phyloP scores from a whole-genome alignment of 1,140 invertebrate genomes.

The Drosophila baimaii region DNA sequence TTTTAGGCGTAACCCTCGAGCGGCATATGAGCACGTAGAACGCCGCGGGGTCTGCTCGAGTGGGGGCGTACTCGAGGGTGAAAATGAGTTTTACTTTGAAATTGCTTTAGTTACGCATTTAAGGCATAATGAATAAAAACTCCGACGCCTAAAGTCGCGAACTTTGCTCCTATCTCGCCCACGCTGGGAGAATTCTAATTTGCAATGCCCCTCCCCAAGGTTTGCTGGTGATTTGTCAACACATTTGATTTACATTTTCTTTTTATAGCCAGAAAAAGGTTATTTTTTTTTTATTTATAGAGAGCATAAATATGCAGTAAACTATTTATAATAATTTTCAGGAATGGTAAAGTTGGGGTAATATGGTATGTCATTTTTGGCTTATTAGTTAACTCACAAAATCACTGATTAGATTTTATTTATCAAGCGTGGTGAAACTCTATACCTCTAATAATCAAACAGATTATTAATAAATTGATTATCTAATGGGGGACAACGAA shows the following conservation, averaged over 20 bases:
- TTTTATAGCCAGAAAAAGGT: not conserved
- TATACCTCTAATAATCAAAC: too few species aligned
- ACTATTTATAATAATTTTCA: not conserved
- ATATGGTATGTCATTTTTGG: not conserved
- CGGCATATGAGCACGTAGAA: constrained; percentile 64
- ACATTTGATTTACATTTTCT: constrained; percentile 29
- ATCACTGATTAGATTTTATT: not conserved
- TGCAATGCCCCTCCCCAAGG: constrained; percentile 9
- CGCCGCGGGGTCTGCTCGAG: not conserved
- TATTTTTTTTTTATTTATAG: not conserved
- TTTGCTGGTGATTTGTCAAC: constrained; percentile 22
- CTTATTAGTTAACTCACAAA: not conserved
- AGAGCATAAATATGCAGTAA: not conserved
- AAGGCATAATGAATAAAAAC: constrained; percentile 73
- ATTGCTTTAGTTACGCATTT: constrained; percentile 80
- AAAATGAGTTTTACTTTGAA: constrained; percentile 66
- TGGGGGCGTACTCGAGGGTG: constrained; percentile 26
- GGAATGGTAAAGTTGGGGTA: too few species aligned
- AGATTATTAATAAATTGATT: too few species aligned
- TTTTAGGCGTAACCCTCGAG: constrained; percentile 48
- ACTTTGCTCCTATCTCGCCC: constrained; percentile 27
- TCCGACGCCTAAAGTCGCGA: constrained; percentile 6
- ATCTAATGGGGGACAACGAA: too few species aligned
- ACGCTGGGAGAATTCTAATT: constrained; percentile 28
- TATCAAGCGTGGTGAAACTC: too few species aligned